A percentile compares a stretch with the other conserved stretches of the same genome.
These are phyloP conservation scores for Uloborus plumipes DNA, from an alignment of 2,888 invertebrate species.

Conservation along the genomic window DNA sequence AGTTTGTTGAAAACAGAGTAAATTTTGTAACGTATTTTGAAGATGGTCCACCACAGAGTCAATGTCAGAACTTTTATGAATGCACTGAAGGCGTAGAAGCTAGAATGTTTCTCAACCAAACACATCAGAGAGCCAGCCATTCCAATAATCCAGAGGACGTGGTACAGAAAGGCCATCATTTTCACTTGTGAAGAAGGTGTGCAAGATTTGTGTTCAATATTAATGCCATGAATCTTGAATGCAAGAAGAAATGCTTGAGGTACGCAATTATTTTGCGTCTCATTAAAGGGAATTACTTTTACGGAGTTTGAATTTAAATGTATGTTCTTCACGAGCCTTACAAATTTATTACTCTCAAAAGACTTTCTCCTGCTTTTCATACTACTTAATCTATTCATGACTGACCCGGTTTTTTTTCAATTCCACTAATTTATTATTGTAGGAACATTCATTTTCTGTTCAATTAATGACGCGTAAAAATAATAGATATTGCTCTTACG, in stretches of 20 bases:
- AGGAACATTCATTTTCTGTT: too few relatives aligned
- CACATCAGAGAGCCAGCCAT: slow-evolving; percentile 14
- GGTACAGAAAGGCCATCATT: slow-evolving; percentile 22
- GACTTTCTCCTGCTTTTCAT: too few relatives aligned
- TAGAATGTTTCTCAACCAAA: slow-evolving; percentile 19
- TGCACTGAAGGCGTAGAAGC: slow-evolving; percentile 37
- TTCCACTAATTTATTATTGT: too few relatives aligned
- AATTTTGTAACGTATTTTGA: not conserved
- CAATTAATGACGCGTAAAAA: too few relatives aligned
- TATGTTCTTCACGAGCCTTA: too few relatives aligned
- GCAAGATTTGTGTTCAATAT: not conserved
- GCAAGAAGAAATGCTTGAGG: not conserved
- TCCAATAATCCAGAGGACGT: slow-evolving; percentile 27
- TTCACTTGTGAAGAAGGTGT: not conserved
- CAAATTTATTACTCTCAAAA: too few relatives aligned
- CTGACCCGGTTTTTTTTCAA: too few relatives aligned
- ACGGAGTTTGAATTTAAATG: too few relatives aligned
- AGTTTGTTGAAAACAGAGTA: not conserved
- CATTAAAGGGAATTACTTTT: too few relatives aligned
- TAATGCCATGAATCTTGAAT: not conserved
- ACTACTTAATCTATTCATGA: too few relatives aligned
- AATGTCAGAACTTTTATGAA: slow-evolving; percentile 26
- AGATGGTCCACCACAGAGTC: slow-evolving; percentile 32
- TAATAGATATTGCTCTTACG: too few relatives aligned
- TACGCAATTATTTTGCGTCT: too few relatives aligned